Conservation (phyloP, 2,888 invertebrate genomes). For the Acleris laterana region DNA sequence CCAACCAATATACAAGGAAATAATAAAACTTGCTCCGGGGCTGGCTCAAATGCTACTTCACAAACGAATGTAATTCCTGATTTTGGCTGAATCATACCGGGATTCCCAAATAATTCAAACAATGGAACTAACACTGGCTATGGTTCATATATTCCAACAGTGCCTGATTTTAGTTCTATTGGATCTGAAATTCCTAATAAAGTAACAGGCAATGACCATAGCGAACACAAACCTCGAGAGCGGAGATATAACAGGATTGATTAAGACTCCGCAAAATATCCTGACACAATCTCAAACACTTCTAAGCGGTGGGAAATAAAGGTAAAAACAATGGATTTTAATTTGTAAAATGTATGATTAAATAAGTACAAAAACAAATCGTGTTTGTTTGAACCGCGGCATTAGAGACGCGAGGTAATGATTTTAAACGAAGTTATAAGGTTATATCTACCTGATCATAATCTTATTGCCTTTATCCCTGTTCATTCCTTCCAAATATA, state of each 20-base stretch:
- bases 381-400: no score
- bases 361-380: not conserved
- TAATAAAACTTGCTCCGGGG: slow-evolving; percentile 4
- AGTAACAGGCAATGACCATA: not conserved
- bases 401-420: not conserved
- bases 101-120: slow-evolving; percentile 6
- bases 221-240: slow-evolving; percentile 13
- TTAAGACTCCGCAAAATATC: slow-evolving; percentile 31
- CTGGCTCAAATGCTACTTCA: not conserved
- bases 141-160: not conserved
- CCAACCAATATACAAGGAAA: slow-evolving; percentile 8
- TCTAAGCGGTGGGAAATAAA: slow-evolving; percentile 24
- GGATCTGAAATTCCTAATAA: slow-evolving; percentile 1
- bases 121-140: slow-evolving; percentile 1
- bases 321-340: not conserved
- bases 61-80: slow-evolving; percentile 1
- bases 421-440: not conserved
- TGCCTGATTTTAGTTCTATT: slow-evolving; percentile 4
- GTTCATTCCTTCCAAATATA: no score
- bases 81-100: not conserved
- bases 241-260: slow-evolving; percentile 12
- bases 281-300: slow-evolving; percentile 21
- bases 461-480: no score
- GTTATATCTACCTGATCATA: no score
- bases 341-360: not conserved